Conservation (phyloP, 2,888 invertebrate genomes). For the Epistrophe grossulariae region DNA sequence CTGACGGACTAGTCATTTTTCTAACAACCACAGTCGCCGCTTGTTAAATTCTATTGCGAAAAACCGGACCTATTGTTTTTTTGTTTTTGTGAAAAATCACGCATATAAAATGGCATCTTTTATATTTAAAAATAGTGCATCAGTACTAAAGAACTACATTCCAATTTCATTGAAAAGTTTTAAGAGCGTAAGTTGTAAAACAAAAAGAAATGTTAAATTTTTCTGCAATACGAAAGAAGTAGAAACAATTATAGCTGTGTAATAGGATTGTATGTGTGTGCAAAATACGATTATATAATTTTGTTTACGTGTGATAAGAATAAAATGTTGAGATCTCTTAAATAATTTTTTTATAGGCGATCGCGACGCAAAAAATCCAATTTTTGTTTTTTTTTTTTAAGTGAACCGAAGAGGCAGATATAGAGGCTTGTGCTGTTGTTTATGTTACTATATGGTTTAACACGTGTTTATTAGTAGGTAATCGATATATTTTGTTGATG, state of each 20-base stretch:
- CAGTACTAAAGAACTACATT: slow-evolving; percentile 78
- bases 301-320: slow-evolving; percentile 44
- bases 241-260: not conserved
- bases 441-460: not conserved
- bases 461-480: slow-evolving; percentile 9
- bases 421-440: slow-evolving; percentile 2
- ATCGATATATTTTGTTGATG: not conserved
- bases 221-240: not conserved
- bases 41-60: not conserved
- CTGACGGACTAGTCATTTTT: slow-evolving; percentile 18
- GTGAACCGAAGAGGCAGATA: not conserved
- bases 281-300: slow-evolving; percentile 35
- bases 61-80: not conserved
- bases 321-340: slow-evolving; percentile 13
- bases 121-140: slow-evolving; percentile 79
- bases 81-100: not conserved
- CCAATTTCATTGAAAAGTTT: slow-evolving; percentile 76
- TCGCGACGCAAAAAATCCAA: not conserved
- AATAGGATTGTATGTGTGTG: not conserved
- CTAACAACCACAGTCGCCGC: not conserved
- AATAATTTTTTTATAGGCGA: not conserved
- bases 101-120: slow-evolving; percentile 79
- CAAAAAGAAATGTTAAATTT: not conserved
- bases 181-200: slow-evolving; percentile 67
- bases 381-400: not conserved